Percentiles rank a stretch among this genome's conserved stretches.
Evolutionary conservation across 2,888 invertebrate genomes (phyloP).

Genomic region (Dasysyrphus albostriatus): DNA sequence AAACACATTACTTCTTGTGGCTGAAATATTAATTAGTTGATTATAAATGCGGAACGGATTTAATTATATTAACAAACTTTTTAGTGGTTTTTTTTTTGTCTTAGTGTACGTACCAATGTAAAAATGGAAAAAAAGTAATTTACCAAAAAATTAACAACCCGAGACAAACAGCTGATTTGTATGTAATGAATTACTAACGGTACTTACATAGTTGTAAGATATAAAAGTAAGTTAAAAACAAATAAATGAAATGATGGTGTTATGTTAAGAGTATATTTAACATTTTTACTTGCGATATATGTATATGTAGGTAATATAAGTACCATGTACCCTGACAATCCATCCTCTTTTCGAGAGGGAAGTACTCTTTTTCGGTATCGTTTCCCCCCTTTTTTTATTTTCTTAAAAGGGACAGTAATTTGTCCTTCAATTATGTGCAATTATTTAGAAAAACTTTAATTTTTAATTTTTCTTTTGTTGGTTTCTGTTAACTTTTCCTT

Average conservation of each 20-base stretch:
- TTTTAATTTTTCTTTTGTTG: too few relatives aligned
- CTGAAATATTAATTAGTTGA: conserved; percentile 26
- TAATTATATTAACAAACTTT: conserved; percentile 23
- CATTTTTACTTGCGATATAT: too few relatives aligned
- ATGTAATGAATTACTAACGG: not conserved
- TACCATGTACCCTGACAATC: too few relatives aligned
- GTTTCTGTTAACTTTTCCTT: too few relatives aligned
- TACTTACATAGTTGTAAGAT: not conserved
- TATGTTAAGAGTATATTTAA: not conserved
- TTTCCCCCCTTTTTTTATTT: too few relatives aligned
- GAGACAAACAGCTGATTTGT: conserved; percentile 11
- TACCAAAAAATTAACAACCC: conserved; percentile 26
- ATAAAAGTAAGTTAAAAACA: not conserved
- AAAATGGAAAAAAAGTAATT: not conserved
- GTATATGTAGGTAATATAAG: too few relatives aligned
- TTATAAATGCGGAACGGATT: conserved; percentile 43
- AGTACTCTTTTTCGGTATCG: too few relatives aligned
- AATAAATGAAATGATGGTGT: not conserved
- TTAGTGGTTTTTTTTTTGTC: conserved; percentile 20
- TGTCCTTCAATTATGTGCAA: too few relatives aligned
- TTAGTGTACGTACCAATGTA: not conserved
- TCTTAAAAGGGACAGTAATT: too few relatives aligned
- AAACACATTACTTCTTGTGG: conserved; percentile 15
- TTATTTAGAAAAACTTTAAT: too few relatives aligned
- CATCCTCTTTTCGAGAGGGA: too few relatives aligned